These are phyloP conservation scores for Margarornis squamiger DNA, from an alignment of 2,797 vertebrate species.

Conservation along the genomic window DNA sequence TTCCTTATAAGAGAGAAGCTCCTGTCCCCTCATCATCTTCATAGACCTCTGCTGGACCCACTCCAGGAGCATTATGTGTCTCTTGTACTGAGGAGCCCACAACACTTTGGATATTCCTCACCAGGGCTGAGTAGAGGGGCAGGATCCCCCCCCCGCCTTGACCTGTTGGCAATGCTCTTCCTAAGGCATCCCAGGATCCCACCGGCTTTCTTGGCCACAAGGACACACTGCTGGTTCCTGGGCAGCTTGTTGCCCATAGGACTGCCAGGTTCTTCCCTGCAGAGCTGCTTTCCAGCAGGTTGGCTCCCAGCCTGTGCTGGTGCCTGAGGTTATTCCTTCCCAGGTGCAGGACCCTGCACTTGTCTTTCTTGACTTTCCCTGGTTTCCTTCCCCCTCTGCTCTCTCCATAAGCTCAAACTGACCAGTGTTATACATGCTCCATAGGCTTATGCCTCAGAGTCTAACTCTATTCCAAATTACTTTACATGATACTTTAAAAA, in stretches of 20 bases:
- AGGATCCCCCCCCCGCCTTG: rapidly evolving
- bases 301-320: not conserved
- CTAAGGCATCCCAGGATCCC: too few species aligned
- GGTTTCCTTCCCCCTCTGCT: not conserved
- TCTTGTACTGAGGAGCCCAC: not conserved
- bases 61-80: rapidly evolving
- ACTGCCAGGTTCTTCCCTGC: rapidly evolving
- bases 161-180: not conserved
- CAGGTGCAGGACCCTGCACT: not conserved
- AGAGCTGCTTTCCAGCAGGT: not conserved
- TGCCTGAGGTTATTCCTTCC: not conserved
- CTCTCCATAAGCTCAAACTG: not conserved
- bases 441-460: not conserved
- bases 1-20: not conserved
- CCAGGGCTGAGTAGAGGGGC: rapidly evolving
- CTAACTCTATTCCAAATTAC: not conserved
- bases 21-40: not conserved
- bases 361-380: not conserved
- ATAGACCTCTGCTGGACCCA: not conserved
- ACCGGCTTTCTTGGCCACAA: not conserved
- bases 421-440: not conserved
- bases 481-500: not conserved
- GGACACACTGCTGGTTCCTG: not conserved
- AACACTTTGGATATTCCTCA: not conserved
- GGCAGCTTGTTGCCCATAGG: not conserved